Evolutionary conservation across 2,113 vertebrate genomes (phyloP).

Genomic region (Oophaga pumilio): DNA sequence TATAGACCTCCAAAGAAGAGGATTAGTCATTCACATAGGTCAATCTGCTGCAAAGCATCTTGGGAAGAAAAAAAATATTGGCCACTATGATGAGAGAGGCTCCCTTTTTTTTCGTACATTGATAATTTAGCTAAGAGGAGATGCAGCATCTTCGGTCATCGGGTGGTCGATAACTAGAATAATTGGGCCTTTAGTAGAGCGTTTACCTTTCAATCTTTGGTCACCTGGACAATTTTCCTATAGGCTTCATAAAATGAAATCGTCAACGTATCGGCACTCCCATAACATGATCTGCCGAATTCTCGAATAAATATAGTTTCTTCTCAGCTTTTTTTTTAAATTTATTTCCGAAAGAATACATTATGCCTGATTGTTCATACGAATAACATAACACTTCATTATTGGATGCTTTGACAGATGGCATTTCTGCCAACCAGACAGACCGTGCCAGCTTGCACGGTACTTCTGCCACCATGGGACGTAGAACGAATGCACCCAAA

Average conservation of each 20-base stretch:
- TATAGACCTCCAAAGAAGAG: slow-evolving; percentile 17
- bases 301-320: slow-evolving; percentile 71
- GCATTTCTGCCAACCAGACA: slow-evolving; percentile 71
- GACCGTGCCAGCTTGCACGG: slow-evolving; percentile 72
- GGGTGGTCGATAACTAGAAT: not conserved
- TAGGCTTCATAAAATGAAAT: not conserved
- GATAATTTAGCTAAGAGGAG: not conserved
- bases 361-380: slow-evolving; percentile 79
- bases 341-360: slow-evolving; percentile 79
- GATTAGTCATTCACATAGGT: slow-evolving; percentile 7
- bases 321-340: slow-evolving; percentile 73
- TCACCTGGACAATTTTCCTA: not conserved
- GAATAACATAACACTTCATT: slow-evolving; percentile 83
- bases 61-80: not conserved
- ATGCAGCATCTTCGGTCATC: not conserved
- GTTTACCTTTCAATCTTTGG: not conserved
- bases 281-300: slow-evolving; percentile 69
- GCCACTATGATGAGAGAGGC: not conserved
- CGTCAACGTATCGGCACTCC: not conserved
- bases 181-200: not conserved
- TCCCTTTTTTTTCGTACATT: not conserved
- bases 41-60: slow-evolving; percentile 13
- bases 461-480: slow-evolving; percentile 63
- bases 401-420: slow-evolving; percentile 82
- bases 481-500: slow-evolving; percentile 62